Percentiles rank a stretch among this genome's conserved stretches.
phyloP scores from a whole-genome alignment of 2,888 invertebrate species.

The Candidula unifasciata region DNA sequence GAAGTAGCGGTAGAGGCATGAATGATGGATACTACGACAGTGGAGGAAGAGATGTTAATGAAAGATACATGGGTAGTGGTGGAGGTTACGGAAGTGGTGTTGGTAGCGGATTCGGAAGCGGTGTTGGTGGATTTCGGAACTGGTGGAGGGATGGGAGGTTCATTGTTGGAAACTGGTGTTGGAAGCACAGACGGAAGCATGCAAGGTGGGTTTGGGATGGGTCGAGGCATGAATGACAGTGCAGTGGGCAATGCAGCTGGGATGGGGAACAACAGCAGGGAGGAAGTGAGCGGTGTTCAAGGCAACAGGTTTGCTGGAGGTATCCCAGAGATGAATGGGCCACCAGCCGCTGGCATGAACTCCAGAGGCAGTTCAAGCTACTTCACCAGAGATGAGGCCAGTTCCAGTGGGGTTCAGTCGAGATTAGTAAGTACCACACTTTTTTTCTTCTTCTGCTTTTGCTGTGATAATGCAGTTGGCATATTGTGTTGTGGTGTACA shows the following conservation, averaged over 20 bases:
- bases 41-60: constrained; percentile 16
- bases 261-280: constrained; percentile 31
- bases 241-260: constrained; percentile 10
- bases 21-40: not conserved
- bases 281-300: not conserved
- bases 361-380: constrained; percentile 21
- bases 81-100: not conserved
- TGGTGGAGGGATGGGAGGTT: not conserved
- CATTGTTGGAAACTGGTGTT: not conserved
- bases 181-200: not conserved
- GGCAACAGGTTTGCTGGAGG: not conserved
- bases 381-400: constrained; percentile 11
- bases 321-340: constrained; percentile 9
- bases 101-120: not conserved
- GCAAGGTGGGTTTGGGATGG: constrained; percentile 13
- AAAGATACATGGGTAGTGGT: not conserved
- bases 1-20: constrained; percentile 20
- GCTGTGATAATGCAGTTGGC: too few relatives aligned
- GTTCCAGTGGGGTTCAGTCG: constrained; percentile 46
- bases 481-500: too few relatives aligned
- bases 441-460: too few relatives aligned
- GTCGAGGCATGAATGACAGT: constrained; percentile 5
- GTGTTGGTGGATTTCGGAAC: not conserved
- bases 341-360: not conserved
- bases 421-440: constrained; percentile 41